Percentiles rank a stretch among this genome's conserved stretches.
These are phyloP conservation scores for Gallinago solitaria DNA, from an alignment of 2,797 vertebrate genomes.

Conservation along the genomic window DNA sequence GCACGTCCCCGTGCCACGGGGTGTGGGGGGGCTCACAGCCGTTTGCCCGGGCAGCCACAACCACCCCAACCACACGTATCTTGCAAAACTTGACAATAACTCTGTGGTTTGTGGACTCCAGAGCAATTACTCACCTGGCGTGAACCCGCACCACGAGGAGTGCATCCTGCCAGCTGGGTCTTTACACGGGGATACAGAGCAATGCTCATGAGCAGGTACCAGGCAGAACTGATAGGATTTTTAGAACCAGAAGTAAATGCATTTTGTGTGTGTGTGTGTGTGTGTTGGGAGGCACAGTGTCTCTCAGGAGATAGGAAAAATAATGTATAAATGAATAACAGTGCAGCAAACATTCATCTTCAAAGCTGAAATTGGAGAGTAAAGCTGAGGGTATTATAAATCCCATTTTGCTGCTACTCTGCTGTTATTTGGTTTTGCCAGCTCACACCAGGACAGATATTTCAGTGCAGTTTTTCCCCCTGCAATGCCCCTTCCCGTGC, in stretches of 20 bases:
- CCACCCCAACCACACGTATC: fast-evolving
- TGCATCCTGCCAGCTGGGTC: fast-evolving
- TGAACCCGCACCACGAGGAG: not conserved
- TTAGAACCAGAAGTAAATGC: not conserved
- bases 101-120: not conserved
- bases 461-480: not conserved
- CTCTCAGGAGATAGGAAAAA: conserved; percentile 32
- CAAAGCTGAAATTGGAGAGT: conserved; percentile 44
- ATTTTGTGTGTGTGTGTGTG: not conserved
- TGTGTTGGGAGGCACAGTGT: not conserved
- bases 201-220: not conserved
- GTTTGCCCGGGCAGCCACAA: not conserved
- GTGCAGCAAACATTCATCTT: conserved; percentile 54
- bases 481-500: fast-evolving
- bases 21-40: not conserved
- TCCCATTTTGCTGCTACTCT: conserved; percentile 16
- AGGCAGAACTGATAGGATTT: not conserved
- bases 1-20: fast-evolving
- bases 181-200: fast-evolving
- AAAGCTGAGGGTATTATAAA: conserved; percentile 38
- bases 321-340: conserved; percentile 44
- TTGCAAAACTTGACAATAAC: fast-evolving
- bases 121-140: not conserved
- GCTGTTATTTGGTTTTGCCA: not conserved
- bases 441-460: not conserved